Evolutionary conservation across 2,888 invertebrate species (phyloP).

Genomic region (Anoplius nigerrimus): DNA sequence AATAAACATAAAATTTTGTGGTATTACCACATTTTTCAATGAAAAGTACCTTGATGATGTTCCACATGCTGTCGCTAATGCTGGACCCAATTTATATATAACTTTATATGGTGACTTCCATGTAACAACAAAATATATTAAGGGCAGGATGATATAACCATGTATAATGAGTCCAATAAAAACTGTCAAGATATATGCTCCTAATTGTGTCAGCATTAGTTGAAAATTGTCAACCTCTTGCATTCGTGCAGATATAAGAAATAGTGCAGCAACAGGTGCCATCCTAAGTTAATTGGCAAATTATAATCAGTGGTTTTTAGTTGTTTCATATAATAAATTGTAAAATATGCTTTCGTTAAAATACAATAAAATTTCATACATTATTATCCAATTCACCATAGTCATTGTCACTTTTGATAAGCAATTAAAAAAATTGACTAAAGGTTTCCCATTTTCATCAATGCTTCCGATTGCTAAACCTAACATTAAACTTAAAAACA

Average conservation of each 20-base stretch:
- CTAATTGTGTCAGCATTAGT: constrained; percentile 89
- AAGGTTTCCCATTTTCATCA: constrained; percentile 84
- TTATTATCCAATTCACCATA: constrained; percentile 95
- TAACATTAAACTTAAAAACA: constrained; percentile 88
- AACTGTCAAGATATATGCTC: constrained; percentile 94
- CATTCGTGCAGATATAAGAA: constrained; percentile 92
- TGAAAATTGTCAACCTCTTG: constrained; percentile 91
- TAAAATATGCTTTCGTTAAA: not conserved
- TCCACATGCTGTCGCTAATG: constrained; percentile 96
- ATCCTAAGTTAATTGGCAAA: constrained; percentile 78
- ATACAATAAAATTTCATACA: constrained; percentile 76
- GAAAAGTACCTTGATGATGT: constrained; percentile 84
- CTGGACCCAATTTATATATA: constrained; percentile 89
- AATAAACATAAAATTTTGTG: not conserved
- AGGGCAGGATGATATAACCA: constrained; percentile 91
- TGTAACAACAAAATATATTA: constrained; percentile 88
- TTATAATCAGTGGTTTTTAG: not conserved
- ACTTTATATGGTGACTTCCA: constrained; percentile 88
- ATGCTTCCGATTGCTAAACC: constrained; percentile 93
- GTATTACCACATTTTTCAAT: not conserved
- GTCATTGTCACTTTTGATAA: constrained; percentile 95
- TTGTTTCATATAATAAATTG: constrained; percentile 8
- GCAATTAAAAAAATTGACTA: constrained; percentile 89
- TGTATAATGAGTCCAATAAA: constrained; percentile 91
- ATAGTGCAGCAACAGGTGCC: constrained; percentile 91